Evolutionary conservation across 2,797 vertebrate genomes (phyloP).

Genomic region (Lithobates pipiens): DNA sequence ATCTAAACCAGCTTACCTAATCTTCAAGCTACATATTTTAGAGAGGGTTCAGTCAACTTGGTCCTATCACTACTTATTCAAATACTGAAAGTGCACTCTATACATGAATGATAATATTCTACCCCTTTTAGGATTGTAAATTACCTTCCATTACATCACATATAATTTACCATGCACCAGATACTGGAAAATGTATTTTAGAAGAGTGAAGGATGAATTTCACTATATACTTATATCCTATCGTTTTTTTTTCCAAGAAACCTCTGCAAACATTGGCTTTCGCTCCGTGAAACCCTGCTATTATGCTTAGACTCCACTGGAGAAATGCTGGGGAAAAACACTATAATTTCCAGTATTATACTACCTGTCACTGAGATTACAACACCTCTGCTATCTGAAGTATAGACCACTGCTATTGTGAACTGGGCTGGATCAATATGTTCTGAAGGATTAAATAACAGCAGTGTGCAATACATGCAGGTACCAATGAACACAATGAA

Average conservation of each 20-base stretch:
- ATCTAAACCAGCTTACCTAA: background rate
- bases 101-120: background rate
- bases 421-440: constrained; percentile 23
- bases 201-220: constrained; percentile 24
- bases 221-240: constrained; percentile 48
- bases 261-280: constrained; percentile 57
- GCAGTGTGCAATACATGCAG: constrained; percentile 10
- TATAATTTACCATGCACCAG: background rate
- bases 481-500: constrained; percentile 12
- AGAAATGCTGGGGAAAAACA: constrained; percentile 49
- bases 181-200: background rate
- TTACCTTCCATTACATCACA: background rate
- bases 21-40: background rate
- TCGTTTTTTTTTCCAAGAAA: constrained; percentile 44
- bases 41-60: background rate
- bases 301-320: constrained; percentile 41
- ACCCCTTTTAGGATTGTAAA: background rate
- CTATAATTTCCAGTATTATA: constrained; percentile 15
- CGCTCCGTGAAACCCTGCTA: constrained; percentile 36
- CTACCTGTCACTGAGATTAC: constrained; percentile 49
- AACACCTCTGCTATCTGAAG: constrained; percentile 49
- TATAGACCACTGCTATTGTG: constrained; percentile 28
- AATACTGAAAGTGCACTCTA: background rate
- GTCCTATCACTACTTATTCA: background rate
- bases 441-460: constrained; percentile 38